phyloP scores from a whole-genome alignment of 1,140 invertebrate genomes.

The Drosophila orena region DNA sequence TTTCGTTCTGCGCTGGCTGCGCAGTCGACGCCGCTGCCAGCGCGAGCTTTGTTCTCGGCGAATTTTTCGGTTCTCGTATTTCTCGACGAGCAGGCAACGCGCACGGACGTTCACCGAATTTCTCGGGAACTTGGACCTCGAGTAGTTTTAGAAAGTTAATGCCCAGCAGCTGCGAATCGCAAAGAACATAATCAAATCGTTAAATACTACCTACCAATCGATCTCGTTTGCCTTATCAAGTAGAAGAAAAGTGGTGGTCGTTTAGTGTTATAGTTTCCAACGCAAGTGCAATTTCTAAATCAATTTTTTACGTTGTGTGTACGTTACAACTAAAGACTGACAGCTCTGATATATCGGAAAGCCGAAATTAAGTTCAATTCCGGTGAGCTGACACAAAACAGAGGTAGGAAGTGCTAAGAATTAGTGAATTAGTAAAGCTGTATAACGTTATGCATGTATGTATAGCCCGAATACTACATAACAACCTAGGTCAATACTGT shows the following conservation, averaged over 20 bases:
- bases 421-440: no score
- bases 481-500: slow-evolving; percentile 84
- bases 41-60: slow-evolving; percentile 64
- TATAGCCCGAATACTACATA: slow-evolving; percentile 2
- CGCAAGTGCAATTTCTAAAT: slow-evolving; percentile 47
- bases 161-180: slow-evolving; percentile 15
- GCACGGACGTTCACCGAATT: slow-evolving; percentile 15
- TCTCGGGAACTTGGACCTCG: slow-evolving; percentile 34
- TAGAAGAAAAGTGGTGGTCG: neutral
- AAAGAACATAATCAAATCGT: neutral
- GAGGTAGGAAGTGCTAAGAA: neutral
- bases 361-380: slow-evolving; percentile 12
- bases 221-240: slow-evolving; percentile 52
- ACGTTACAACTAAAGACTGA: slow-evolving; percentile 18
- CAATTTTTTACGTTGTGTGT: slow-evolving; percentile 34
- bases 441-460: slow-evolving; percentile 3
- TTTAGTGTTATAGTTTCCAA: slow-evolving; percentile 2
- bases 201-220: slow-evolving; percentile 13
- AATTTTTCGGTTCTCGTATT: slow-evolving; percentile 67
- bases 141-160: slow-evolving; percentile 61
- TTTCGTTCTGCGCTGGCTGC: slow-evolving; percentile 43
- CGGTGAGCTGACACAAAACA: slow-evolving; percentile 23
- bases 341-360: slow-evolving; percentile 19
- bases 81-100: slow-evolving; percentile 72
- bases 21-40: slow-evolving; percentile 31